Conservation (phyloP, 2,888 invertebrate species). For the Thereva unica region DNA sequence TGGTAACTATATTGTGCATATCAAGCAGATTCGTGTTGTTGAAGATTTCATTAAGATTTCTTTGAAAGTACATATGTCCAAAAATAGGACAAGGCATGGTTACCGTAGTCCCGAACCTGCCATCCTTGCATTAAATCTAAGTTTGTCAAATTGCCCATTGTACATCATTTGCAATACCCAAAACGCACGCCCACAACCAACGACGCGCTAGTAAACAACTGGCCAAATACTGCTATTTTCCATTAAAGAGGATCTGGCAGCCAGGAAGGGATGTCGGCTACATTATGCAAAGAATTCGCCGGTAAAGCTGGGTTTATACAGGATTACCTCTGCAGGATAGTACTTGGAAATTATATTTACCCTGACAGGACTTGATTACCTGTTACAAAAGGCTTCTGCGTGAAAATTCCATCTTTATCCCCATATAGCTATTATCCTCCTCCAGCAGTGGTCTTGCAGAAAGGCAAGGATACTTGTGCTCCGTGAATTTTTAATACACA, state of each 20-base stretch:
- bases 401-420: conserved; percentile 3
- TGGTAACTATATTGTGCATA: no score
- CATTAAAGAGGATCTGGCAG: background rate
- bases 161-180: no score
- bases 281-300: conserved; percentile 2
- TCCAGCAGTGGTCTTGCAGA: background rate
- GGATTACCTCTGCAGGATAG: background rate
- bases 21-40: no score
- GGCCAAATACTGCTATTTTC: no score
- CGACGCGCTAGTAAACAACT: no score
- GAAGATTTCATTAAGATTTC: no score
- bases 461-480: background rate
- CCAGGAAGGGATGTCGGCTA: background rate
- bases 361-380: conserved; percentile 12
- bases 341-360: conserved; percentile 18
- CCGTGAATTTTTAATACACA: conserved; percentile 8
- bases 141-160: no score
- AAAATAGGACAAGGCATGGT: no score
- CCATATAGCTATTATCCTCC: background rate
- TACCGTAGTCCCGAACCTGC: no score
- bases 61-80: no score
- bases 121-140: no score
- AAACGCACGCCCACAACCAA: no score
- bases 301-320: background rate
- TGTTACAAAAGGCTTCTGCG: conserved; percentile 6